Base-by-base conservation (phyloP, 1,140 invertebrate genomes). In the Musca domestica region DNA sequence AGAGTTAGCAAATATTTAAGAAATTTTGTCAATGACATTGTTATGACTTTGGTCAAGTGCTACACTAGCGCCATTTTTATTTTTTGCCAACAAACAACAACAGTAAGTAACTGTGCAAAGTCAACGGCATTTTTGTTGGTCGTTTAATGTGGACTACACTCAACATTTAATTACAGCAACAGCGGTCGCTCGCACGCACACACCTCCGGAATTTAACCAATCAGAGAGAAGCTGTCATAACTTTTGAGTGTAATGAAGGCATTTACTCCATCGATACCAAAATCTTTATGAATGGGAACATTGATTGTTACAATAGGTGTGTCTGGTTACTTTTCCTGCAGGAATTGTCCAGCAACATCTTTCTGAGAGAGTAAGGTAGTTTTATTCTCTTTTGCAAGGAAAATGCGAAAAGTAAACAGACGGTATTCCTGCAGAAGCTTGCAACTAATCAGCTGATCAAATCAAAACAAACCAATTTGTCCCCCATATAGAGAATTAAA, bases 121-220 rank as follows among this genome's bases (percentile, higher is more conserved):
- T 15, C 1, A 15, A n/a, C 19, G 12, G 22, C n/a, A 56, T 19
- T 14, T 22, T 17, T 17, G 9, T 10, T 14, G 19, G 14, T 64
- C 12, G 12, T 10, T 22, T 47, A 10, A 17, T 61, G 12, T 47
- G 34, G 15, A 47, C 25, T 34, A 14, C 10, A 20, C 5, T 22
- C 34, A 22, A 64, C 14, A 14, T 2, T 1, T 12, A 19, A 25
- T 7, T 15, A 48, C 15, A n/a, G n/a, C n/a, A n/a, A n/a, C n/a
- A n/a, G n/a, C n/a, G n/a, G n/a, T n/a, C 25, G n/a, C 15, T 5
- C 15, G 19, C 9, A 22, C 66, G 34, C 14, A 63, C 66, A 67
- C 66, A 67, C 66, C 66, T 67, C 63, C 56, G 3, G 4, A 15
- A 15, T 51, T 49, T 25, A 41, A 63, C 66, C 66, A 67, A 67